Percentiles rank a stretch among this genome's conserved stretches.
Evolutionary conservation across 2,113 vertebrate genomes (phyloP).

Genomic region (Pitta sordida): DNA sequence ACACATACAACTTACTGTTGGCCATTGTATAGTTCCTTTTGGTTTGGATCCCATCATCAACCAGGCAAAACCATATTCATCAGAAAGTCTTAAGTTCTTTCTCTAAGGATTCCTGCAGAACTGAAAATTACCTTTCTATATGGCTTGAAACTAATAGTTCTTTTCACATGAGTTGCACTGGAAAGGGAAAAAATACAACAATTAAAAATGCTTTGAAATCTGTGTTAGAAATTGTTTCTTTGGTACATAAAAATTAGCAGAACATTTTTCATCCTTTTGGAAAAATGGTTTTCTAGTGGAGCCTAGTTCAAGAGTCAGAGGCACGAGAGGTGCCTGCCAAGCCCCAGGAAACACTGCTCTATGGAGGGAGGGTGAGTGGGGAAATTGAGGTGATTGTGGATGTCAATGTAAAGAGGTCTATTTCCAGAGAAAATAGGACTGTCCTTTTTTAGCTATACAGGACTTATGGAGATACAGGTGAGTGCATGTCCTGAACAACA

Average conservation of each 20-base stretch:
- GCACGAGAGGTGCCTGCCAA: too few species aligned
- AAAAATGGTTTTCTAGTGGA: too few species aligned
- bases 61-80: background rate
- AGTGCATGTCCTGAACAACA: background rate
- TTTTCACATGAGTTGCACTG: background rate
- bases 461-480: background rate
- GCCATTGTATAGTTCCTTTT: background rate
- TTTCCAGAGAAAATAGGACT: background rate
- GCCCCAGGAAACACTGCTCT: too few species aligned
- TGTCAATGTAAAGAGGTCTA: background rate
- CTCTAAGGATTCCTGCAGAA: background rate
- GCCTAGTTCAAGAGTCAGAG: too few species aligned
- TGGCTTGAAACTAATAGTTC: too few species aligned
- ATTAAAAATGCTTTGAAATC: background rate
- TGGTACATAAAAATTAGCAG: background rate
- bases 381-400: background rate
- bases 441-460: fast-evolving
- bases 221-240: background rate
- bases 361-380: background rate
- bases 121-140: background rate
- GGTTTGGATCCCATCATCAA: background rate
- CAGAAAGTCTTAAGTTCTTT: background rate
- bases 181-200: background rate
- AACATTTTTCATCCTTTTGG: too few species aligned
- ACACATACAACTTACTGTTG: background rate